Base-by-base conservation (phyloP, 2,113 vertebrate species). In the Ageneiosus marmoratus region DNA sequence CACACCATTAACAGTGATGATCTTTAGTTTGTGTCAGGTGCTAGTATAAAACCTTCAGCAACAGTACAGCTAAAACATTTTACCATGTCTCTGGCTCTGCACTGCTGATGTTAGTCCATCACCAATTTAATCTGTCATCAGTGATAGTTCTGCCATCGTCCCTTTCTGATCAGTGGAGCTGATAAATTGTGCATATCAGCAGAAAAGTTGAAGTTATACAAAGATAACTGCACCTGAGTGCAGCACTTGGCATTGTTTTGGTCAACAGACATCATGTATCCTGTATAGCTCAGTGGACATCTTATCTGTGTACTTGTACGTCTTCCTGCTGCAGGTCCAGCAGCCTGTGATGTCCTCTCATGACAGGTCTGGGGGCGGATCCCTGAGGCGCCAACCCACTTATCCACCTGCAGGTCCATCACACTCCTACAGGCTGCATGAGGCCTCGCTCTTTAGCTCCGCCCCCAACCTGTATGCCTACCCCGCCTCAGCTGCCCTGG, bases 401-500 rank as follows among this genome's bases (percentile, higher is more conserved):
- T 97, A 96, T 44, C 96, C 96, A 0, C 95, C 97, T 27, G 88
- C 95, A 0, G 93, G 91, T 69, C 91, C 95, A 58, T 95, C 97
- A 88, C 96, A 97, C 91, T 95, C 97, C 77, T 98, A 96, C 91
- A 91, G 95, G 29, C 97, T 98, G 77, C 97, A 98, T 80, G 97
- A 98, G 72, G 93, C 95, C 88, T 91, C 96, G 16, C 94, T 98
- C 77, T 95, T 99, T 92, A 92, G 94, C 88, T 94, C 96, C 0
- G 93, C 97, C n/a, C 95, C 97, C 3, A 97, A 95, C 82, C 92
- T 98, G 90, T 99, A 98, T 84, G 96, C 97, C 24, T 99, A 98
- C 0, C 96, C 97, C 0, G 97, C 98, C 0, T 97, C 93, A 1
- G 96, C 94, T 0, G 97, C 97, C 18, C 94, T 97, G 37, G 95